Percentiles rank a stretch among this genome's conserved stretches.
Evolutionary conservation across 1,140 invertebrate species (phyloP).

Genomic region (Anoplolepis gracilipes): DNA sequence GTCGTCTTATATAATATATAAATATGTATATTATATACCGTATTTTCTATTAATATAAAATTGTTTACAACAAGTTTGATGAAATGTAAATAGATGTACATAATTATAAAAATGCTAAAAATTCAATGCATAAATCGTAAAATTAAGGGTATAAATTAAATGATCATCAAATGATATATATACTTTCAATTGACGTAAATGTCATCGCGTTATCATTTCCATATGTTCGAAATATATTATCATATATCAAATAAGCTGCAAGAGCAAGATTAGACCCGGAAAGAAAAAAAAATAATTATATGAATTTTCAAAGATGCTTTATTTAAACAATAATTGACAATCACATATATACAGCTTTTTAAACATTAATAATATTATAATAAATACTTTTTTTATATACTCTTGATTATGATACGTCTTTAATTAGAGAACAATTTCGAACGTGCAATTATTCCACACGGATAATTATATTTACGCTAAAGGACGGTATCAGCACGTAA

Average conservation of each 20-base stretch:
- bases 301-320: neutral
- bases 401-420: neutral
- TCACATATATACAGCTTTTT: neutral
- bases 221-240: constrained; percentile 16
- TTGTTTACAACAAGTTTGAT: too few relatives aligned
- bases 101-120: neutral
- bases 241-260: constrained; percentile 26
- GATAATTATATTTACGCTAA: constrained; percentile 3
- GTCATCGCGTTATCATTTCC: neutral
- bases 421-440: too few relatives aligned
- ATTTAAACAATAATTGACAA: neutral
- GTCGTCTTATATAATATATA: too few relatives aligned
- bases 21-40: too few relatives aligned
- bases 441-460: neutral
- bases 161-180: too few relatives aligned
- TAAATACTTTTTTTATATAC: neutral
- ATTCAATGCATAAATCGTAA: too few relatives aligned
- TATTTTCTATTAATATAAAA: too few relatives aligned
- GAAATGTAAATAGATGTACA: too few relatives aligned
- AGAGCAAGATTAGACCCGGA: neutral
- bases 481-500: neutral
- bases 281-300: neutral
- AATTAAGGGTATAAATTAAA: too few relatives aligned
- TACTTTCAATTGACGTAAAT: constrained; percentile 16
- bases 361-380: neutral